A percentile compares a stretch with the other conserved stretches of the same genome.
These are phyloP conservation scores for Macrophya alboannulata DNA, from an alignment of 2,888 invertebrate species.

Conservation along the genomic window DNA sequence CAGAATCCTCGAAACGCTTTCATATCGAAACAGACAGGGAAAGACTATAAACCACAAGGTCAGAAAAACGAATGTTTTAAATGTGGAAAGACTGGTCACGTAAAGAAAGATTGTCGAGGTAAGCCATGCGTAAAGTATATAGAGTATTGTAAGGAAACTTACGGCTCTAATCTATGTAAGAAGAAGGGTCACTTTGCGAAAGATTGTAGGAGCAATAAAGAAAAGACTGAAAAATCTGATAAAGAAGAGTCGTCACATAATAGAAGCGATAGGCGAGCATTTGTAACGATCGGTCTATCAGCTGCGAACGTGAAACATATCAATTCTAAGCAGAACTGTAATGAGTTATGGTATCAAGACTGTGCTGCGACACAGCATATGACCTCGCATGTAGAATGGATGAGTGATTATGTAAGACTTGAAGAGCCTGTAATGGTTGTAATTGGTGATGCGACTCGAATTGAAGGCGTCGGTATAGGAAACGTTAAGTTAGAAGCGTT, in stretches of 20 bases:
- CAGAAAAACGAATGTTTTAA: slow-evolving; percentile 62
- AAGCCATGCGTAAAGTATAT: slow-evolving; percentile 65
- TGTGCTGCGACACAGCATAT: slow-evolving; percentile 70
- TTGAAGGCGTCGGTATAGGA: slow-evolving; percentile 66
- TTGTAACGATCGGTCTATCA: slow-evolving; percentile 61
- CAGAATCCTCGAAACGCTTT: slow-evolving; percentile 59
- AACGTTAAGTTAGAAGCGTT: slow-evolving; percentile 66
- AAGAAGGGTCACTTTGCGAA: slow-evolving; percentile 68
- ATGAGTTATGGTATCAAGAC: slow-evolving; percentile 66
- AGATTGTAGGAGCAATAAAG: slow-evolving; percentile 61
- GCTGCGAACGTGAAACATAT: slow-evolving; percentile 58
- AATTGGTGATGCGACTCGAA: slow-evolving; percentile 64
- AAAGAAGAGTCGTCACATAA: slow-evolving; percentile 54
- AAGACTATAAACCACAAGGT: slow-evolving; percentile 56
- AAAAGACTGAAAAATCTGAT: slow-evolving; percentile 55
- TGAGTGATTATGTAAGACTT: slow-evolving; percentile 62
- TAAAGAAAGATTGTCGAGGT: slow-evolving; percentile 63
- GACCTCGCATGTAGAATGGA: slow-evolving; percentile 65
- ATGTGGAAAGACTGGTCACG: slow-evolving; percentile 64
- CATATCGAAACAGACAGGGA: slow-evolving; percentile 56
- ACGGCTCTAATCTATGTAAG: slow-evolving; percentile 67
- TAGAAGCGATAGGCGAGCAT: slow-evolving; percentile 59
- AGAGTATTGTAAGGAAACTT: slow-evolving; percentile 67
- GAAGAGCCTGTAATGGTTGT: slow-evolving; percentile 60
- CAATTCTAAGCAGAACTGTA: slow-evolving; percentile 57